Base-by-base conservation (phyloP, 1,140 invertebrate genomes). In the Drosophila lini region DNA sequence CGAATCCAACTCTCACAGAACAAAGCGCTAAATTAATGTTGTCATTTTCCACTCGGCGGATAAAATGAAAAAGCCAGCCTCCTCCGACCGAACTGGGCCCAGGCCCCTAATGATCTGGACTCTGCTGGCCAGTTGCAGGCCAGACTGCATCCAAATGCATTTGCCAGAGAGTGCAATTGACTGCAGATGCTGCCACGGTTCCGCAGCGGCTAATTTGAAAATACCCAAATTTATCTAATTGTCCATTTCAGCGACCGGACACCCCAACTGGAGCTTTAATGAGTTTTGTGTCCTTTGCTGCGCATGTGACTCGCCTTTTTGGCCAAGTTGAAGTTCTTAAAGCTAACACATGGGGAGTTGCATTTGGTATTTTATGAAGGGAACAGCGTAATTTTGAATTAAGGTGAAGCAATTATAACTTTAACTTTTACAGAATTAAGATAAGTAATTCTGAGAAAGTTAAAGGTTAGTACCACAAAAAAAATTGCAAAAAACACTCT, bases 1-100 rank as follows among this genome's bases (percentile, higher is more conserved):
- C 3, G 19, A 9, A 22, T 53, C 61, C 38, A 31, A 65, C 64
- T 78, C 69, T 56, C 68, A 65, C 59, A 81, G 80, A 80, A 81
- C 88, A 83, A 84, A 91, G 76, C 80, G 73, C 80, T 67, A 82
- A 82, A 90, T 90, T 91, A 90, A 90, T 90, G 88, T 91, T 91
- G 88, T 89, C 78, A 84, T 90, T 91, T 89, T 90, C 83, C 88
- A 84, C 89, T 81, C 83, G 69, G 68, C 85, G 80, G 59, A 80
- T 85, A 85, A 85, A 90, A 90, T 80, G 67, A 57, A 82, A 73
- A 80, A 80, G 77, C 70, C 78, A 79, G 55, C 48, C 42, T 53
- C 68, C 62, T 44, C 62, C 73, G 67, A 73, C 71, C 53, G 44
- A 70, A 74, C 52, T 63, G 68, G 38, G 34, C 47, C 47, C 71